phyloP scores from a whole-genome alignment of 2,797 vertebrate genomes.

The Aplochiton taeniatus region DNA sequence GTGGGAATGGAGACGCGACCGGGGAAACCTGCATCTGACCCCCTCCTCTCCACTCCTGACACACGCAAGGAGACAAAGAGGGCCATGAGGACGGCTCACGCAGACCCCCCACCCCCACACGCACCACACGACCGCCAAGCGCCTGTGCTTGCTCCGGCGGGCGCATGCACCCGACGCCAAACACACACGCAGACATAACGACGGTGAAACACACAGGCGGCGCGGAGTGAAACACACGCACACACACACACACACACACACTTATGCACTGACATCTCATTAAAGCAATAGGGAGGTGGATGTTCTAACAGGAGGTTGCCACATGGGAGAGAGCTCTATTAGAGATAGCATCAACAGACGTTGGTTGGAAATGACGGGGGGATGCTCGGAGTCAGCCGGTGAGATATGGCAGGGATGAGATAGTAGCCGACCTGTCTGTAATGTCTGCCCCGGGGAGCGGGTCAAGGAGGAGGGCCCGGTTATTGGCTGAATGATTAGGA shows the following conservation, averaged over 20 bases:
- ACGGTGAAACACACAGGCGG: not conserved
- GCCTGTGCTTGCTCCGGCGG: too few species aligned
- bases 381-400: slow-evolving; percentile 16
- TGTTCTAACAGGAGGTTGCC: slow-evolving; percentile 67
- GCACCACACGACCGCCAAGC: too few species aligned
- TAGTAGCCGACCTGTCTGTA: slow-evolving; percentile 44
- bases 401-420: slow-evolving; percentile 46
- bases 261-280: slow-evolving; percentile 47
- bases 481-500: slow-evolving; percentile 59
- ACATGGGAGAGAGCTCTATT: slow-evolving; percentile 70
- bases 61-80: slow-evolving; percentile 72
- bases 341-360: slow-evolving; percentile 70
- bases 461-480: slow-evolving; percentile 33
- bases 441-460: slow-evolving; percentile 42
- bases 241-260: slow-evolving; percentile 32
- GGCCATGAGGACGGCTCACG: slow-evolving; percentile 54
- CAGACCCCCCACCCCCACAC: too few species aligned
- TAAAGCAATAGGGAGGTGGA: slow-evolving; percentile 71
- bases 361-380: slow-evolving; percentile 61
- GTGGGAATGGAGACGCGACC: slow-evolving; percentile 75
- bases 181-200: not conserved
- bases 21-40: slow-evolving; percentile 71
- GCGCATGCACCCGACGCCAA: too few species aligned
- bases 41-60: slow-evolving; percentile 60
- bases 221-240: slow-evolving; percentile 2